These are phyloP conservation scores for Ursus arctos DNA, from an alignment of 2,113 vertebrate genomes.

Conservation along the genomic window DNA sequence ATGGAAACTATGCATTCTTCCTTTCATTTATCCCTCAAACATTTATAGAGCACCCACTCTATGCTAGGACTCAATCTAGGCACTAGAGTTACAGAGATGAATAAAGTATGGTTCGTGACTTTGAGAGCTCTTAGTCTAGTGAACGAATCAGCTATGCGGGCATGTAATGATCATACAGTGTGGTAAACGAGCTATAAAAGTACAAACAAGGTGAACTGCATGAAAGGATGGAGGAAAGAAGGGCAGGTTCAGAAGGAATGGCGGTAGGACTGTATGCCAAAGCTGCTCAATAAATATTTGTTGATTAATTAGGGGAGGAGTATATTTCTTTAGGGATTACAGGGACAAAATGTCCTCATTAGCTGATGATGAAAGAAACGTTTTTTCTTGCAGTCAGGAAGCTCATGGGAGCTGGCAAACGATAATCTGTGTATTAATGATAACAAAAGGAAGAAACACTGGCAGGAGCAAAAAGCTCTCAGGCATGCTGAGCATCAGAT, in stretches of 20 bases:
- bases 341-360: constrained; percentile 79
- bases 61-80: neutral
- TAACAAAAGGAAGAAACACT: constrained; percentile 45
- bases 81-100: neutral
- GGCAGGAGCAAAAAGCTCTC: neutral
- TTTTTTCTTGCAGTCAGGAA: constrained; percentile 64
- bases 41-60: neutral
- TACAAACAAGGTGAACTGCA: neutral
- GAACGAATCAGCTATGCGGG: neutral
- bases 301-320: constrained; percentile 78
- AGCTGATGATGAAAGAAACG: constrained; percentile 70
- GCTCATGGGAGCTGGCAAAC: constrained; percentile 66
- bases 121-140: neutral
- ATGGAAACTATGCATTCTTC: neutral
- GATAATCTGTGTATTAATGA: constrained; percentile 67
- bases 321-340: constrained; percentile 70
- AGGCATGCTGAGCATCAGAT: neutral
- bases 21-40: neutral
- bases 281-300: constrained; percentile 70
- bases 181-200: fast-evolving
- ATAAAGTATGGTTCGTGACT: neutral
- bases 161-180: fast-evolving
- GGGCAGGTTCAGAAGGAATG: neutral
- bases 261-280: neutral
- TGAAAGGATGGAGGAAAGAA: neutral